Base-by-base conservation (phyloP, 2,797 vertebrate genomes). In the Moxostoma hubbsi region DNA sequence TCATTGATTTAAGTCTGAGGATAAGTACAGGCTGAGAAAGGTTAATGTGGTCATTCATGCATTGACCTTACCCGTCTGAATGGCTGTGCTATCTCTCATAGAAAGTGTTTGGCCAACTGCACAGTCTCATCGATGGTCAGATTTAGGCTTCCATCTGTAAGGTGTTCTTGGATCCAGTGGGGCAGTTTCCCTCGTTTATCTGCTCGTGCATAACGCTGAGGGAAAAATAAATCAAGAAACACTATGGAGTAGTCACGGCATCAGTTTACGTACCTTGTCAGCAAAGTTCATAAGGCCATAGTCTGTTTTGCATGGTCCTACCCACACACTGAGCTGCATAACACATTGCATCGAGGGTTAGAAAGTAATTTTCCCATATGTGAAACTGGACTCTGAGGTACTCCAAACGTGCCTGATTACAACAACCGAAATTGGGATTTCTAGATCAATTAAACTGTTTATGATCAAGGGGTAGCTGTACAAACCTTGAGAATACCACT, bases 91-190 rank as follows among this genome's bases (percentile, higher is more conserved):
- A 98, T 98, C 90, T 97, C 94, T 7, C 96, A 83, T 84, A 98
- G 93, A 91, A 98, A 98, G 89, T 96, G 94, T 80, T 97, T 96
- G 87, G 96, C 88, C 0, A 98, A 93, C 81, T 98, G 96, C 11
- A 97, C 85, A 0, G 94, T 89, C 85, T 98, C 97, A 0, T 98
- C 97, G 24, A 97, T 93, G 0, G 97, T 98, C 65, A 98, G 93
- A 91, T 98, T 98, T 81, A 98, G 92, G 76, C 96, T 97, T 85
- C 95, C 92, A 0, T 98, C 96, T 0, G 74, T 95, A 55, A 98
- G 92, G 88, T 97, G 97, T 72, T 98, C 97, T 92, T 98, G 97
- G 73, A 98, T 98, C 97, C 97, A 98, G 13, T 96, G 96, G 0
- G 97, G 97, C 5, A 98, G 91, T 83, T 97, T 98, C 43, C 96